These are phyloP conservation scores for Drosophila bifasciata DNA, from an alignment of 1,140 invertebrate genomes.

Conservation along the genomic window DNA sequence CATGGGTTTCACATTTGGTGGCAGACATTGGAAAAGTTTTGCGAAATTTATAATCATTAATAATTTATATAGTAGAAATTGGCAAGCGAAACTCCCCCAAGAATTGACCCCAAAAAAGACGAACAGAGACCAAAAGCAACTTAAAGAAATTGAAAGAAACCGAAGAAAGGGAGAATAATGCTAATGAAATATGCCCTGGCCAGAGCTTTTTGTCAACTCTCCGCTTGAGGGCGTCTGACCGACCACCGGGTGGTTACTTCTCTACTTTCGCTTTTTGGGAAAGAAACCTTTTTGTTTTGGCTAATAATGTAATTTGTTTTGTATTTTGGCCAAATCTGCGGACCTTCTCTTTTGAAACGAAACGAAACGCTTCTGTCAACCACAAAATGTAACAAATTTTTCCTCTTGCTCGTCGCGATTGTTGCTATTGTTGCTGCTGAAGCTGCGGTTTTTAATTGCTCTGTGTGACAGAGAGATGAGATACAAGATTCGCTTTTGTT, in stretches of 20 bases:
- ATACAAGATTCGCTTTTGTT: constrained; percentile 62
- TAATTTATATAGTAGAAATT: constrained; percentile 55
- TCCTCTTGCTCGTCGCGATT: constrained; percentile 30
- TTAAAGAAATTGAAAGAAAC: background rate
- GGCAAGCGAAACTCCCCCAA: constrained; percentile 45
- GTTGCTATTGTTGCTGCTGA: constrained; percentile 40
- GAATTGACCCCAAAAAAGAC: constrained; percentile 23
- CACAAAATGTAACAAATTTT: constrained; percentile 44
- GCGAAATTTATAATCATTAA: constrained; percentile 26
- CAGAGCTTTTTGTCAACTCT: constrained; percentile 57
- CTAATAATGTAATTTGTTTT: constrained; percentile 54
- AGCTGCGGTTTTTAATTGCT: constrained; percentile 65
- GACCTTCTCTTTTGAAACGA: constrained; percentile 42
- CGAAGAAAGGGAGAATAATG: constrained; percentile 19
- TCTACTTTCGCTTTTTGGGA: constrained; percentile 67
- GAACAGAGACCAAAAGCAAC: background rate
- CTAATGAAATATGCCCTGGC: constrained; percentile 9
- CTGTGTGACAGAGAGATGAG: constrained; percentile 10
- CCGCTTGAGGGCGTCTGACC: constrained; percentile 32
- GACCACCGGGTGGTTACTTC: constrained; percentile 27
- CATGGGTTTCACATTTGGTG: constrained; percentile 14
- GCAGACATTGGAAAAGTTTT: constrained; percentile 45
- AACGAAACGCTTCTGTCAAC: constrained; percentile 67
- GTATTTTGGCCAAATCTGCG: constrained; percentile 44
- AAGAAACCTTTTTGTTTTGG: constrained; percentile 57